phyloP scores from a whole-genome alignment of 2,888 invertebrate species.

The Drosophila testacea region DNA sequence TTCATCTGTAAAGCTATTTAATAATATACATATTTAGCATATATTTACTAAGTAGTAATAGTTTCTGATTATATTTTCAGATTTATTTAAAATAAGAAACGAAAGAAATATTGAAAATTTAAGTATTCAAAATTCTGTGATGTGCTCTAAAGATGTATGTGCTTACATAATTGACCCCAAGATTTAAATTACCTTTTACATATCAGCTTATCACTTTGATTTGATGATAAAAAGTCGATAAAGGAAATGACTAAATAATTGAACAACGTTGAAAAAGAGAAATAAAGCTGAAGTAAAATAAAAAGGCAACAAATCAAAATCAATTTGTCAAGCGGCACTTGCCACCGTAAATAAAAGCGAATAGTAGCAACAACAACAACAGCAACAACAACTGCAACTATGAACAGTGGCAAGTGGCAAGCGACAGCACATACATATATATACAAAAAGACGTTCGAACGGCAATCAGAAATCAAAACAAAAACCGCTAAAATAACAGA shows the following conservation, averaged over 20 bases:
- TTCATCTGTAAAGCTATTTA: too few relatives aligned
- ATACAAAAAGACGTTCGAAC: conserved; percentile 60
- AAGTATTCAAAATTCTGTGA: not conserved
- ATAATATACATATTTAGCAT: too few relatives aligned
- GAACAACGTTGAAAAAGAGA: conserved; percentile 11
- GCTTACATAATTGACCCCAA: not conserved
- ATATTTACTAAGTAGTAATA: too few relatives aligned
- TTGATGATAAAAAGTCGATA: not conserved
- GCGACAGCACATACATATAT: conserved; percentile 14
- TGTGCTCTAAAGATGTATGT: not conserved
- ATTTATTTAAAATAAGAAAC: too few relatives aligned
- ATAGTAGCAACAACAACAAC: conserved; percentile 45
- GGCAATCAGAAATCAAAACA: conserved; percentile 80
- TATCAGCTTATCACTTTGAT: not conserved
- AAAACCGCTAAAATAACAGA: conserved; percentile 79
- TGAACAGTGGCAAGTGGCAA: conserved; percentile 35
- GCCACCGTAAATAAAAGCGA: conserved; percentile 73
- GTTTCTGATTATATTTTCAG: too few relatives aligned
- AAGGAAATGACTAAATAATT: conserved; percentile 8
- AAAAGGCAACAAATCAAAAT: conserved; percentile 66
- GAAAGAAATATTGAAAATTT: not conserved
- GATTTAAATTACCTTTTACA: not conserved
- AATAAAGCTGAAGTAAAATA: conserved; percentile 29
- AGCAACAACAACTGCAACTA: conserved; percentile 35
- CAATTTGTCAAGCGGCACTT: conserved; percentile 80